A percentile compares a stretch with the other conserved stretches of the same genome.
phyloP scores from a whole-genome alignment of 2,888 invertebrate species.

The Leptinotarsa peninsularis region DNA sequence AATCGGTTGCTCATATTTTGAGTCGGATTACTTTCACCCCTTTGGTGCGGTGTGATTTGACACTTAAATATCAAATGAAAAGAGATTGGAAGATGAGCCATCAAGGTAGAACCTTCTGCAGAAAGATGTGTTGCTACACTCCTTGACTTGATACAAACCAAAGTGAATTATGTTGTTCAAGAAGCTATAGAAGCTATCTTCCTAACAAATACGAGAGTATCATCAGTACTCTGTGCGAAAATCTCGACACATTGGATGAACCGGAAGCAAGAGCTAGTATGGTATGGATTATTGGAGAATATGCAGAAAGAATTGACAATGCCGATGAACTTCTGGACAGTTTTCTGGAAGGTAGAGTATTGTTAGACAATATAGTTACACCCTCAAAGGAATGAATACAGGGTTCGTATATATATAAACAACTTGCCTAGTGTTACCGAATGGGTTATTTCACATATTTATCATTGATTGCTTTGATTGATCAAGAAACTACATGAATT shows the following conservation, averaged over 20 bases:
- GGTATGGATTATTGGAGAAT: conserved; percentile 97
- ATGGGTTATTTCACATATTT: too few species aligned
- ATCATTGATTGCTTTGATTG: too few species aligned
- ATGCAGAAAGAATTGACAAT: conserved; percentile 99
- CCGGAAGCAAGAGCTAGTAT: conserved; percentile 99
- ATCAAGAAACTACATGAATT: too few species aligned
- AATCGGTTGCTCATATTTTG: too few species aligned
- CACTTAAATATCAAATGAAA: too few species aligned
- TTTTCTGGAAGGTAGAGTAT: conserved; percentile 83
- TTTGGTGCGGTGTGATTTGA: too few species aligned
- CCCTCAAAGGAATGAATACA: not conserved
- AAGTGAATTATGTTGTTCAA: conserved; percentile 99
- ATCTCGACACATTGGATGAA: conserved; percentile 97
- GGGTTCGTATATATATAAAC: not conserved
- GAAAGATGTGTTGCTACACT: conserved; percentile 98
- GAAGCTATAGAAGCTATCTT: conserved; percentile 99
- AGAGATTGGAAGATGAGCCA: conserved; percentile 94
- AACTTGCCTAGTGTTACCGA: not conserved
- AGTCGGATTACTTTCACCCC: too few species aligned
- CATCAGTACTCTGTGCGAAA: conserved; percentile 98
- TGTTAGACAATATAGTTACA: not conserved
- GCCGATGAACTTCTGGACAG: conserved; percentile 98
- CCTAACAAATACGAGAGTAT: conserved; percentile 94
- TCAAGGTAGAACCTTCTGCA: conserved; percentile 97
- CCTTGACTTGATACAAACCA: conserved; percentile 97